phyloP scores from a whole-genome alignment of 1,140 invertebrate species.

The Dufourea novaeangliae region DNA sequence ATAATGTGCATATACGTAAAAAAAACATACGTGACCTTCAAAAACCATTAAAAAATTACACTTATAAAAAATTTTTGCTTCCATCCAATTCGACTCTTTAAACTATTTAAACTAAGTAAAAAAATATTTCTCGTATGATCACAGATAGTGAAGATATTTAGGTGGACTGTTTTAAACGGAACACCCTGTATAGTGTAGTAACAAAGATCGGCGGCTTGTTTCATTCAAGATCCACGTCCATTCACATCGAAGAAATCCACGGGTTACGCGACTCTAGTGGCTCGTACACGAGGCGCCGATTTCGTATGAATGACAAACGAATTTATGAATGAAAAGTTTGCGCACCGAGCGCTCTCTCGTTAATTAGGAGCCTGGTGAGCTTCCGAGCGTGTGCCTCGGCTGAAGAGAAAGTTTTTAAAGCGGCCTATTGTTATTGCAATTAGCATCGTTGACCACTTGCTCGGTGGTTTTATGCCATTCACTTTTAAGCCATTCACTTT shows the following conservation, averaged over 20 bases:
- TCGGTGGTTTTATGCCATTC: background rate
- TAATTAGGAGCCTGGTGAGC: conserved; percentile 34
- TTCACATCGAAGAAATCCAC: conserved; percentile 25
- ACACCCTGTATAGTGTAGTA: no score
- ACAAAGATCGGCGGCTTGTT: background rate
- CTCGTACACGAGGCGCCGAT: background rate
- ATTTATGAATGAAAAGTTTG: conserved; percentile 39
- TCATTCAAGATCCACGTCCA: background rate
- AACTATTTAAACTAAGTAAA: no score
- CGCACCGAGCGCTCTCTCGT: conserved; percentile 17
- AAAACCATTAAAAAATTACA: no score
- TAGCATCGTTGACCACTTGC: conserved; percentile 14
- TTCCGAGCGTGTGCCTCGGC: conserved; percentile 9
- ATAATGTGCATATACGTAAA: no score
- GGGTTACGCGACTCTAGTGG: background rate
- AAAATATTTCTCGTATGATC: no score
- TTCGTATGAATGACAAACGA: conserved; percentile 30
- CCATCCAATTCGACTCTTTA: no score
- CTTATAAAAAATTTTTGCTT: no score
- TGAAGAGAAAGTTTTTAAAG: conserved; percentile 38
- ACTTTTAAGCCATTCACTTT: conserved; percentile 23
- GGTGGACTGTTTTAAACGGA: background rate
- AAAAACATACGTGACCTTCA: no score
- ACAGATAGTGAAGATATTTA: no score
- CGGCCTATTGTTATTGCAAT: conserved; percentile 43